A percentile compares a stretch with the other conserved stretches of the same genome.
phyloP scores from a whole-genome alignment of 2,888 invertebrate species.

The Disparrhopalites patrizii region DNA sequence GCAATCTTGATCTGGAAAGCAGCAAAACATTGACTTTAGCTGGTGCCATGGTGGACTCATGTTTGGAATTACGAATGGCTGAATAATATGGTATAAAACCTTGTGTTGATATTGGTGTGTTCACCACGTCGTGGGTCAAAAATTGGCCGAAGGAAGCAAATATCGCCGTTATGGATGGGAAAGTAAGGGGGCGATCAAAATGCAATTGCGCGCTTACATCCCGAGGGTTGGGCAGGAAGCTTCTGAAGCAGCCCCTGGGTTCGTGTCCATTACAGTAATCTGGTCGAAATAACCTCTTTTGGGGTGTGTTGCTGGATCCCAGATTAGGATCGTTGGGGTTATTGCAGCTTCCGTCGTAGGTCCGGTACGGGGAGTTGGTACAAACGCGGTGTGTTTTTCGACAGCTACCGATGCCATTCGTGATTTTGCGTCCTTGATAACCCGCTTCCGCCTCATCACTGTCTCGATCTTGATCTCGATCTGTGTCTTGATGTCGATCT shows the following conservation, averaged over 20 bases:
- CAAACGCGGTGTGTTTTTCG: slow-evolving; percentile 25
- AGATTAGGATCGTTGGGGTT: slow-evolving; percentile 49
- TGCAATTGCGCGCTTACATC: slow-evolving; percentile 68
- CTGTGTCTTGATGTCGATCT: no score
- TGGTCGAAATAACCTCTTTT: slow-evolving; percentile 46
- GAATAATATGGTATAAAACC: no score
- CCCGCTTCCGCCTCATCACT: no score
- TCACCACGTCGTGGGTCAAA: slow-evolving; percentile 40
- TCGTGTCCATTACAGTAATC: slow-evolving; percentile 46
- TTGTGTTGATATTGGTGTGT: slow-evolving; percentile 39
- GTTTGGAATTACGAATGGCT: no score
- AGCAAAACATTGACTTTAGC: no score
- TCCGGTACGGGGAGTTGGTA: slow-evolving; percentile 41
- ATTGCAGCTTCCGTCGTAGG: slow-evolving; percentile 50
- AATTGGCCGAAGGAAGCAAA: slow-evolving; percentile 46
- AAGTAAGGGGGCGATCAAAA: slow-evolving; percentile 59
- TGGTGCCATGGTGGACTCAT: no score
- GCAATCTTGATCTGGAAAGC: no score
- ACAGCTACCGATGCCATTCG: neutral
- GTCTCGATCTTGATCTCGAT: no score
- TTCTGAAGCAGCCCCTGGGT: slow-evolving; percentile 37
- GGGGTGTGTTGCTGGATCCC: slow-evolving; percentile 49
- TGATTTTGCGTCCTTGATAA: neutral
- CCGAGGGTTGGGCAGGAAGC: slow-evolving; percentile 67
- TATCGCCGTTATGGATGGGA: slow-evolving; percentile 39